A percentile compares a stretch with the other conserved stretches of the same genome.
These are phyloP conservation scores for Tridacna crocea DNA, from an alignment of 2,888 invertebrate genomes.

Conservation along the genomic window DNA sequence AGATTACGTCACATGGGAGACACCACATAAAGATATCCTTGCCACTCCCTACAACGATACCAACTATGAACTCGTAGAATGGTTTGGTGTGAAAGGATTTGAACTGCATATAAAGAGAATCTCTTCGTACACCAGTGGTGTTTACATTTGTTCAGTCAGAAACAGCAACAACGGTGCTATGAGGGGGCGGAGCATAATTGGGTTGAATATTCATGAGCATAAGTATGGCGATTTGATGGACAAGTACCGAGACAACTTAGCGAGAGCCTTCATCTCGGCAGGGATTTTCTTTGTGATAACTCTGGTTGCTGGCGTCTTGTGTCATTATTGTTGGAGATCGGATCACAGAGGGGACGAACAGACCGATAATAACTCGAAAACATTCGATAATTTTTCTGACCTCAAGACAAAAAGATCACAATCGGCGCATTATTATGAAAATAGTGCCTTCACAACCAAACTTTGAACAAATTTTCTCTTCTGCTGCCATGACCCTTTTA, in stretches of 20 bases:
- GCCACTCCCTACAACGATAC: slow-evolving; percentile 1
- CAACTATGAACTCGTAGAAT: slow-evolving; percentile 27
- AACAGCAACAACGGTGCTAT: neutral
- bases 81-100: slow-evolving; percentile 35
- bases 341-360: too few relatives aligned
- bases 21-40: slow-evolving; percentile 18
- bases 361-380: too few relatives aligned
- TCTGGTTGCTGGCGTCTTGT: neutral
- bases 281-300: slow-evolving; percentile 46
- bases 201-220: slow-evolving; percentile 55
- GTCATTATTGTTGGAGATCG: too few relatives aligned
- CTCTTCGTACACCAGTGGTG: slow-evolving; percentile 51
- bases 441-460: too few relatives aligned
- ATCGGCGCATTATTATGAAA: too few relatives aligned
- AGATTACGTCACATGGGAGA: slow-evolving; percentile 41
- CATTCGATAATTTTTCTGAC: too few relatives aligned
- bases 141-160: slow-evolving; percentile 63
- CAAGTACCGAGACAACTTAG: slow-evolving; percentile 61
- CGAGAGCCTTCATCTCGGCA: slow-evolving; percentile 61
- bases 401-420: too few relatives aligned
- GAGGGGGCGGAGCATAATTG: slow-evolving; percentile 32
- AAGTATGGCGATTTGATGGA: slow-evolving; percentile 46
- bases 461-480: too few relatives aligned
- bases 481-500: too few relatives aligned
- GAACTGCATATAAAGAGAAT: slow-evolving; percentile 59